A percentile compares a stretch with the other conserved stretches of the same genome.
Evolutionary conservation across 2,888 invertebrate genomes (phyloP).

Genomic region (Thumatha senex): DNA sequence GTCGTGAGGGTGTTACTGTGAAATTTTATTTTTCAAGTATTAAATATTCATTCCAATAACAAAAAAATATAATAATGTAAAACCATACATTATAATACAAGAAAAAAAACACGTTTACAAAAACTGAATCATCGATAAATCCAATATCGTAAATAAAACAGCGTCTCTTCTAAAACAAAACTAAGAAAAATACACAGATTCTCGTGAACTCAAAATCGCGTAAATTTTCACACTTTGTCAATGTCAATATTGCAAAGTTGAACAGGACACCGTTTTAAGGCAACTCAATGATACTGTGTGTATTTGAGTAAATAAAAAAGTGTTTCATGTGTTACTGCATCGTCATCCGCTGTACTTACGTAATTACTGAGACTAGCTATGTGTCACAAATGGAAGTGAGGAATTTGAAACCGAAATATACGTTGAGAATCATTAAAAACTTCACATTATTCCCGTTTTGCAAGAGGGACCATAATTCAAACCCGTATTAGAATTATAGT

Average conservation of each 20-base stretch:
- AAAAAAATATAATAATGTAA: no score
- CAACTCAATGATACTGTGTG: slow-evolving; percentile 1
- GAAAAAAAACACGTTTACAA: no score
- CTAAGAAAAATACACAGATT: not conserved
- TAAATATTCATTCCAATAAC: no score
- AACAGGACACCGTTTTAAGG: slow-evolving; percentile 20
- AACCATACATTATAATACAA: no score
- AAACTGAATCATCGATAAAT: no score
- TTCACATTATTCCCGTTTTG: slow-evolving; percentile 19
- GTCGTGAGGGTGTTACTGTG: no score
- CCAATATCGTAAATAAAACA: not conserved
- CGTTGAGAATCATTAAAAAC: slow-evolving; percentile 33
- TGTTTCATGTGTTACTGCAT: not conserved
- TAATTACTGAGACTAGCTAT: slow-evolving; percentile 20
- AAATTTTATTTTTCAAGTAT: no score
- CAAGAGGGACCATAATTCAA: slow-evolving; percentile 21
- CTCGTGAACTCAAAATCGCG: slow-evolving; percentile 1
- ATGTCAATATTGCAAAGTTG: slow-evolving; percentile 18
- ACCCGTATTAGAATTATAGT: slow-evolving; percentile 18
- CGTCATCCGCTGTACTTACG: slow-evolving; percentile 21
- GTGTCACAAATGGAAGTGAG: slow-evolving; percentile 1
- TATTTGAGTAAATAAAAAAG: slow-evolving; percentile 19
- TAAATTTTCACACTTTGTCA: slow-evolving; percentile 18
- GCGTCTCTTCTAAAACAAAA: not conserved
- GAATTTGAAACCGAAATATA: slow-evolving; percentile 30